A percentile compares a stretch with the other conserved stretches of the same genome.
Evolutionary conservation across 2,888 invertebrate species (phyloP).

Genomic region (Cephus pulcher): DNA sequence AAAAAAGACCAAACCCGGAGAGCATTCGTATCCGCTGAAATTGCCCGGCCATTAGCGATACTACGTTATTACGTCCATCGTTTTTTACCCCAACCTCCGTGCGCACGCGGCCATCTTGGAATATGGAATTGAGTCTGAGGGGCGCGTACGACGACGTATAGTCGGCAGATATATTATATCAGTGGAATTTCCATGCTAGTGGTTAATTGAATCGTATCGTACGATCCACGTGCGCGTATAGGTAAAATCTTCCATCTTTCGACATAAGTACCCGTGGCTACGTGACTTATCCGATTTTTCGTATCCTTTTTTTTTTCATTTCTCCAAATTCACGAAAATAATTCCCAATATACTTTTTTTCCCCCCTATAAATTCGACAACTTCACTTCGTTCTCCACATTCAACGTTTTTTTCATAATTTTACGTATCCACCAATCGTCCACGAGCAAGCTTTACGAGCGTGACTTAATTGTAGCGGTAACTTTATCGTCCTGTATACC

Average conservation of each 20-base stretch:
- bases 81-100: conserved; percentile 60
- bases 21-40: conserved; percentile 63
- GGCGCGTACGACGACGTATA: conserved; percentile 7
- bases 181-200: neutral
- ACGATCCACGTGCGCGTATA: neutral
- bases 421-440: neutral
- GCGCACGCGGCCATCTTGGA: conserved; percentile 61
- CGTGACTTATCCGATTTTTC: neutral
- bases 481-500: neutral
- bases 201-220: conserved; percentile 4
- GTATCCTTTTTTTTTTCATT: neutral
- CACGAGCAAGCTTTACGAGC: neutral
- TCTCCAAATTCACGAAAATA: neutral
- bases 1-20: conserved; percentile 41
- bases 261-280: neutral
- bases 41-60: conserved; percentile 66
- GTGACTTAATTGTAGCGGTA: neutral
- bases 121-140: conserved; percentile 55
- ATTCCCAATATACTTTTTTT: neutral
- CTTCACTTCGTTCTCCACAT: neutral
- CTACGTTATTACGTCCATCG: conserved; percentile 66
- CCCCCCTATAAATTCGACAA: neutral
- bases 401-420: neutral
- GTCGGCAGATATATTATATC: conserved; percentile 1
- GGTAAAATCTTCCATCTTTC: neutral